phyloP scores from a whole-genome alignment of 2,888 invertebrate genomes.

The Invenusta paracnida region DNA sequence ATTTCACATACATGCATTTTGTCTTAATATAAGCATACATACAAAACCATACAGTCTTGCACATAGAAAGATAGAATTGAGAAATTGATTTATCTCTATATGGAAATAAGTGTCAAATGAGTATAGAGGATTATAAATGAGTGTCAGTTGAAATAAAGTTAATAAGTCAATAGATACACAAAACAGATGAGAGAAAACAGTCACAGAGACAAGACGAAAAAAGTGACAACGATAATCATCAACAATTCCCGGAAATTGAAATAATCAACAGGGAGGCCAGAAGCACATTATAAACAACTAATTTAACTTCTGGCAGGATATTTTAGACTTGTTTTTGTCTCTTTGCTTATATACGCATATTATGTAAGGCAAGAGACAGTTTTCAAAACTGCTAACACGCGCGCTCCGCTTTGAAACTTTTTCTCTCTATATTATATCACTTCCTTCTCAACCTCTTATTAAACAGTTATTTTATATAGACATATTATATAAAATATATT shows the following conservation, averaged over 20 bases:
- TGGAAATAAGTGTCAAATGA: slow-evolving; percentile 6
- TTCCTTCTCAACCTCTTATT: too few relatives aligned
- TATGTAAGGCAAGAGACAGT: too few relatives aligned
- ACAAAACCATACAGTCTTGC: too few relatives aligned
- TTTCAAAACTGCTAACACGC: neutral
- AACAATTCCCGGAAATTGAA: slow-evolving; percentile 29
- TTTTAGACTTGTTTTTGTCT: too few relatives aligned
- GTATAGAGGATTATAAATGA: neutral
- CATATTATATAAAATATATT: too few relatives aligned
- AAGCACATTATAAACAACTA: slow-evolving; percentile 22
- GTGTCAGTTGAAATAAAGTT: neutral
- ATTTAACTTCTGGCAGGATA: neutral
- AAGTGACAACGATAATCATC: neutral
- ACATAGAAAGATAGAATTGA: neutral
- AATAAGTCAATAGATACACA: neutral
- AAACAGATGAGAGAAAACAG: too few relatives aligned
- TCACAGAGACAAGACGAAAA: too few relatives aligned
- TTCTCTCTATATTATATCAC: neutral
- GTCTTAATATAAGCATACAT: too few relatives aligned
- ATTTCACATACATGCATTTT: too few relatives aligned
- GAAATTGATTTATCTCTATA: slow-evolving; percentile 13
- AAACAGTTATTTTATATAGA: too few relatives aligned
- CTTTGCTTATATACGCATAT: too few relatives aligned
- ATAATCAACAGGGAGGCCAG: slow-evolving; percentile 26
- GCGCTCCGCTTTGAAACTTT: neutral